phyloP scores from a whole-genome alignment of 2,797 vertebrate genomes.

The Gallirallus australis region DNA sequence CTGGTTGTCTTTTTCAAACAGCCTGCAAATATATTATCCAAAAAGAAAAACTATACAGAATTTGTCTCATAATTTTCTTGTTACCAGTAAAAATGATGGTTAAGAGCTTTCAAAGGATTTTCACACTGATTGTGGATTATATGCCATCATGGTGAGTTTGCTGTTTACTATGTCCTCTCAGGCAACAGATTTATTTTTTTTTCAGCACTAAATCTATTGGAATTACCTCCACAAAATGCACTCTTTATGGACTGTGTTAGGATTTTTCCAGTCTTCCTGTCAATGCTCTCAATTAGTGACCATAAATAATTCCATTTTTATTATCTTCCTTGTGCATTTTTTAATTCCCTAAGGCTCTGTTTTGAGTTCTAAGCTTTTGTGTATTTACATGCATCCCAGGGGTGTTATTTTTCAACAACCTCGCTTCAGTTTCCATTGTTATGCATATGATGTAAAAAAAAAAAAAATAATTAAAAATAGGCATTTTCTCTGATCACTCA shows the following conservation, averaged over 20 bases:
- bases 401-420: slow-evolving; percentile 26
- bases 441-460: not conserved
- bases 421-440: slow-evolving; percentile 13
- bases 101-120: not conserved
- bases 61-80: not conserved
- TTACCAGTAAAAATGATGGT: not conserved
- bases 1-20: fast-evolving
- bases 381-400: slow-evolving; percentile 44
- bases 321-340: slow-evolving; percentile 44
- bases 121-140: not conserved
- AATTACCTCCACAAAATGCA: not conserved
- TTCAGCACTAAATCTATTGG: not conserved
- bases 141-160: not conserved
- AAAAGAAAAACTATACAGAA: not conserved
- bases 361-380: slow-evolving; percentile 46
- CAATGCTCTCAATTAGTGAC: slow-evolving; percentile 50
- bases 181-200: not conserved
- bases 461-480: not conserved
- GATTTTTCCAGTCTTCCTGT: not conserved
- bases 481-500: slow-evolving; percentile 16
- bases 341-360: slow-evolving; percentile 38
- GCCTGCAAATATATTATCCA: not conserved
- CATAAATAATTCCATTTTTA: slow-evolving; percentile 63
- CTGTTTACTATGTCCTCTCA: not conserved
- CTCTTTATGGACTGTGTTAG: not conserved